Evolutionary conservation across 1,140 invertebrate genomes (phyloP).

Genomic region (Papilio dardanus): DNA sequence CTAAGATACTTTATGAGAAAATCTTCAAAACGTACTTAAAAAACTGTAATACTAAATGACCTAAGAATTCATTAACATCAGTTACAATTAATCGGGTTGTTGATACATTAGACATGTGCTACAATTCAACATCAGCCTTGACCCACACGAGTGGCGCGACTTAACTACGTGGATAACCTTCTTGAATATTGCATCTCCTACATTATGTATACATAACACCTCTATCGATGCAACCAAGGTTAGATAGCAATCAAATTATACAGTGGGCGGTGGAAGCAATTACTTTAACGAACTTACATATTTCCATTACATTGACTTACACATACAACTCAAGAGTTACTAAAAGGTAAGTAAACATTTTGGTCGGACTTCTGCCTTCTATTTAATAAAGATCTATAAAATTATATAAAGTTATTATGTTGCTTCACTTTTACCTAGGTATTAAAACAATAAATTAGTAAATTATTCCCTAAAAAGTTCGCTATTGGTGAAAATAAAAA

Average conservation of each 20-base stretch:
- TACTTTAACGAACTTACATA: conserved; percentile 20
- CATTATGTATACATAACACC: conserved; percentile 14
- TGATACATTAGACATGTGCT: not conserved
- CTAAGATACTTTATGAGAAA: too few relatives aligned
- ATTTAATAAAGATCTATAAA: too few relatives aligned
- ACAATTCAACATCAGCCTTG: not conserved
- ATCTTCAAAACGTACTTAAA: too few relatives aligned
- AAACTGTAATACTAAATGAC: too few relatives aligned
- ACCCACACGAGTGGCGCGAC: not conserved
- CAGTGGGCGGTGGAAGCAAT: conserved; percentile 1
- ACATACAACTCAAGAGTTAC: not conserved
- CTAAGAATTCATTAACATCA: not conserved
- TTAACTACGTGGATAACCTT: conserved; percentile 9
- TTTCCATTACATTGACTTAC: not conserved
- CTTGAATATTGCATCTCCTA: conserved; percentile 23
- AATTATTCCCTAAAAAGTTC: not conserved
- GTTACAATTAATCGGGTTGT: not conserved
- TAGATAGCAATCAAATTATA: conserved; percentile 17
- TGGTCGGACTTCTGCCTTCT: not conserved
- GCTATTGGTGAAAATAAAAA: not conserved
- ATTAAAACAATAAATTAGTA: not conserved
- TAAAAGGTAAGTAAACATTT: too few relatives aligned
- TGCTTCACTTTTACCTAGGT: not conserved
- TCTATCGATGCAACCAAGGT: conserved; percentile 19
- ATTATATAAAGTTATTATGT: too few relatives aligned